Evolutionary conservation across 1,140 invertebrate genomes (phyloP).

Genomic region (Babylonia areolata): DNA sequence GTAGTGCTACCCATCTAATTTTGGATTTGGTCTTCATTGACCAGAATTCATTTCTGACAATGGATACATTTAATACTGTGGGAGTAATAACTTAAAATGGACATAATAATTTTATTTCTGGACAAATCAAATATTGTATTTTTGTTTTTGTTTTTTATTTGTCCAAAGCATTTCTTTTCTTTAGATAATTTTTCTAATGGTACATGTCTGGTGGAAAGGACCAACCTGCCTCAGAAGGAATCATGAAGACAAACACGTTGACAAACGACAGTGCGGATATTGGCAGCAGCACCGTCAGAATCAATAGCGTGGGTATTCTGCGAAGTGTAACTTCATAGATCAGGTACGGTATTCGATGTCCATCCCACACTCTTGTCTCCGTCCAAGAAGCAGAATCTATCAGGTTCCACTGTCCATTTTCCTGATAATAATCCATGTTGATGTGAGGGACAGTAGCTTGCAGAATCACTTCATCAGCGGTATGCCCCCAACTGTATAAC

Average conservation of each 20-base stretch:
- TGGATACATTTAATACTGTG: too few relatives aligned
- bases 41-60: too few relatives aligned
- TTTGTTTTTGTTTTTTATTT: too few relatives aligned
- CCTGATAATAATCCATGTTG: background rate
- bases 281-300: conserved; percentile 32
- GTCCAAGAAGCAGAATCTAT: background rate
- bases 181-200: too few relatives aligned
- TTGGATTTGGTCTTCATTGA: too few relatives aligned
- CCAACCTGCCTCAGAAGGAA: conserved; percentile 40
- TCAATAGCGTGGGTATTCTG: background rate
- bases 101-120: too few relatives aligned
- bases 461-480: background rate
- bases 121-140: too few relatives aligned
- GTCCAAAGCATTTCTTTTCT: too few relatives aligned
- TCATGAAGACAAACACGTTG: conserved; percentile 39
- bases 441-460: background rate
- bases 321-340: conserved; percentile 10
- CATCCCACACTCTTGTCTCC: too few relatives aligned
- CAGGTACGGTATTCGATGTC: background rate
- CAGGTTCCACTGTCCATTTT: conserved; percentile 36
- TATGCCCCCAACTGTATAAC: conserved; percentile 9
- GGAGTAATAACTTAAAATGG: too few relatives aligned
- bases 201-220: background rate
- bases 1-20: too few relatives aligned
- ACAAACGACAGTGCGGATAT: conserved; percentile 18